Base-by-base conservation (phyloP, 1,140 invertebrate genomes). In the Sycobia sp. region DNA sequence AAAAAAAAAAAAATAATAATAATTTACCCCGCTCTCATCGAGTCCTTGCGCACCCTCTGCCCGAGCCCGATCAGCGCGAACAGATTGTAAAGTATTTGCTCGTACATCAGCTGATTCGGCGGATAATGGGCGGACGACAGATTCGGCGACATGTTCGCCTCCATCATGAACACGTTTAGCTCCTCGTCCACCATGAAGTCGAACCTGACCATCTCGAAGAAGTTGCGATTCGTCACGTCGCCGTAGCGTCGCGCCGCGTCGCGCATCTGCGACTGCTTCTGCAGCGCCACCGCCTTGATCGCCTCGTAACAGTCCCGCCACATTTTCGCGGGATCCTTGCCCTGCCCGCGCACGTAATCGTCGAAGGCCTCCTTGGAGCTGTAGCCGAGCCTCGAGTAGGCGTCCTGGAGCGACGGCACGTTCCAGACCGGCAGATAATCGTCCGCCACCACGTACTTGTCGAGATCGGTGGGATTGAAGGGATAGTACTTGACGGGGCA, bases 81-180 rank as follows among this genome's bases (percentile, higher is more conserved):
- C 38, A 95, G 72, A 77, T 92, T 96, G 73, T 90, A 96, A 4
- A 98, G 69, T 3, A 98, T 91, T 83, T 98, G 95, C 72, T 98
- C 92, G 69, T 98, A 98, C 0, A 99, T 76, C 10, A 94, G 74
- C 62, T 88, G 87, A 77, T 98, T 98, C 0, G 88, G 89, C 41
- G 89, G 87, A 78, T 92, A 98, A 82, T 99, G 95, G 0, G 90
- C 89, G 0, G 95, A 97, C 0, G 94, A 96, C 22, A 98, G 83
- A 83, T 99, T 98, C 0, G 96, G 97, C 27, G 94, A 97, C 96
- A 98, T 98, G 76, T 99, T 99, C 1, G 94, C 96, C 80, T 98
- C 96, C 88, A 98, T 91, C 3, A 97, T 81, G 71, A 89, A 93
- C 3, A 97, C 90, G 47, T 93, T 92, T 0, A 97, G 73, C 49